Evolutionary conservation across 2,888 invertebrate genomes (phyloP).

Genomic region (Clanis bilineata): DNA sequence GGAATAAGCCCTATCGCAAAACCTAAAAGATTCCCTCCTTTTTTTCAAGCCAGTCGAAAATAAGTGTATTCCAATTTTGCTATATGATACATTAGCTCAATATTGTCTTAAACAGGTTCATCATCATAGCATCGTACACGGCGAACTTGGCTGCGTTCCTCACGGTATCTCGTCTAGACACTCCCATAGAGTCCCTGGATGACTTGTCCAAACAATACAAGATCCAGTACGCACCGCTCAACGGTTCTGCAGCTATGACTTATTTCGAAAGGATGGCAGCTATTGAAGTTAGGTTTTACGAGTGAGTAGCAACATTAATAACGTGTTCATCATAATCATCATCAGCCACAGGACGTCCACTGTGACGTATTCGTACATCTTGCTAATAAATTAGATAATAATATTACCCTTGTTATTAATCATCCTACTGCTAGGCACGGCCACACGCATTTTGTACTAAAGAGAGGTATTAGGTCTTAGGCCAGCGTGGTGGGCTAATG

Average conservation of each 20-base stretch:
- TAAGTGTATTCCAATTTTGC: background rate
- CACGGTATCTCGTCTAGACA: conserved; percentile 95
- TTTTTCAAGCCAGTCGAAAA: too few species aligned
- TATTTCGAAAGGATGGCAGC: conserved; percentile 98
- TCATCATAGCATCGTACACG: conserved; percentile 99
- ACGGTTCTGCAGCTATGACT: conserved; percentile 93
- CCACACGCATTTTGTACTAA: too few species aligned
- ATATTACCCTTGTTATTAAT: too few species aligned
- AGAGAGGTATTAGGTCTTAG: too few species aligned
- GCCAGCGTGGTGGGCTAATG: too few species aligned
- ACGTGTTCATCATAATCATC: too few species aligned
- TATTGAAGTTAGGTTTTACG: conserved; percentile 96
- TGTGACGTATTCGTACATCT: too few species aligned
- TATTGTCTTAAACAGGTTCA: conserved; percentile 84
- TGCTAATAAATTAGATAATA: too few species aligned
- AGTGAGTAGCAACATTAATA: conserved; percentile 87
- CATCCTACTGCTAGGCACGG: too few species aligned
- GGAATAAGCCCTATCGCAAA: too few species aligned
- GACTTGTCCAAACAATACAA: conserved; percentile 98
- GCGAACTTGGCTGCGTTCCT: conserved; percentile 98
- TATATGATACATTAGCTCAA: background rate
- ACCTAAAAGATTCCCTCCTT: too few species aligned
- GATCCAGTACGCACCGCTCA: conserved; percentile 96
- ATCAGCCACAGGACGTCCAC: too few species aligned
- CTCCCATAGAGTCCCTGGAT: conserved; percentile 95